A percentile compares a stretch with the other conserved stretches of the same genome.
Conservation (phyloP, 2,888 invertebrate species). For the Ceraclea dissimilis region DNA sequence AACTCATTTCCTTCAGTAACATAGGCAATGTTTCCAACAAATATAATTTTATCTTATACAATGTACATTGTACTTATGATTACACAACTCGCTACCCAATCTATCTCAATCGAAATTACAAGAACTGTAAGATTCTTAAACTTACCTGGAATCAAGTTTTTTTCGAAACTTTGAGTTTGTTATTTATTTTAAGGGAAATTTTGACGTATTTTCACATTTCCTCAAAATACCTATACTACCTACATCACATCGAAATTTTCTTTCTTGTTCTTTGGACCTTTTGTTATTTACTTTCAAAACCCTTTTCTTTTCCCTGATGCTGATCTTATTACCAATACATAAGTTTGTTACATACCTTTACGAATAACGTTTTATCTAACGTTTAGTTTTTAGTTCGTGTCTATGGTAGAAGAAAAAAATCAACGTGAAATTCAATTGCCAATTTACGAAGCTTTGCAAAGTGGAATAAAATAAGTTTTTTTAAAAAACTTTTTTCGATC, state of each 20-base stretch:
- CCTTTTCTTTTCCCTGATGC: background rate
- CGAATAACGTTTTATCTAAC: conserved; percentile 1
- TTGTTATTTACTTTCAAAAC: background rate
- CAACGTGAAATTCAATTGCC: conserved; percentile 11
- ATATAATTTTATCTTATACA: too few relatives aligned
- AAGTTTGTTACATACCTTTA: background rate
- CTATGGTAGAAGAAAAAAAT: background rate
- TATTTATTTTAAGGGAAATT: too few relatives aligned
- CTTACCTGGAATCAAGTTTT: too few relatives aligned
- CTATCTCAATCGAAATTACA: too few relatives aligned
- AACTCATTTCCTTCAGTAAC: too few relatives aligned
- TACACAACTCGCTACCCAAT: too few relatives aligned
- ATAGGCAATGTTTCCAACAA: too few relatives aligned
- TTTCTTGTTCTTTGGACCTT: background rate
- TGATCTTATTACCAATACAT: conserved; percentile 3
- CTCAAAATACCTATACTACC: too few relatives aligned
- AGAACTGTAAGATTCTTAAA: too few relatives aligned
- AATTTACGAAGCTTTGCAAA: conserved; percentile 1
- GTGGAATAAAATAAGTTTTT: conserved; percentile 2
- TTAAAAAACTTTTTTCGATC: background rate
- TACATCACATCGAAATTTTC: background rate
- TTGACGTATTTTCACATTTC: too few relatives aligned
- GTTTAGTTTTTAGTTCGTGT: background rate
- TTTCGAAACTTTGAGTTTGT: too few relatives aligned
- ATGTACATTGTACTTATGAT: too few relatives aligned